These are phyloP conservation scores for Zaprionus ornatus DNA, from an alignment of 1,140 invertebrate species.

Conservation along the genomic window DNA sequence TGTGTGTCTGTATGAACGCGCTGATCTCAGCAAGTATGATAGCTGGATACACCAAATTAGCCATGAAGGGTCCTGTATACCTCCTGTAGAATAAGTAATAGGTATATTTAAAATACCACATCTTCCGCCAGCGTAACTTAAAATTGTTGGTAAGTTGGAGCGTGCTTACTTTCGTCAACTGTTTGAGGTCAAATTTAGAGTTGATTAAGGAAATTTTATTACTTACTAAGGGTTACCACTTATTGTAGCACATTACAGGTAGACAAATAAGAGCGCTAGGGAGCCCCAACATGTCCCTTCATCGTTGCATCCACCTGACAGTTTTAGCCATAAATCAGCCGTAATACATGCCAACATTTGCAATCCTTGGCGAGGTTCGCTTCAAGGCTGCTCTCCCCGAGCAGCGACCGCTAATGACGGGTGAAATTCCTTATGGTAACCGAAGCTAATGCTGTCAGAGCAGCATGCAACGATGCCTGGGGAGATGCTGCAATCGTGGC, in stretches of 20 bases:
- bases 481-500: constrained; percentile 32
- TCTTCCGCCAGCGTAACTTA: not conserved
- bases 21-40: not conserved
- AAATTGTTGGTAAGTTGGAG: rapidly evolving
- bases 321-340: not conserved
- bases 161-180: too few relatives aligned
- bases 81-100: not conserved
- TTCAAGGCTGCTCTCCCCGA: not conserved
- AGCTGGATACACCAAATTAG: not conserved
- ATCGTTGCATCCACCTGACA: not conserved
- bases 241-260: not conserved
- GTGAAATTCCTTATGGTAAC: constrained; percentile 60
- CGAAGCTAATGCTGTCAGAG: constrained; percentile 48
- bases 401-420: constrained; percentile 63
- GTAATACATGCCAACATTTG: not conserved
- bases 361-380: not conserved
- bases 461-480: constrained; percentile 16
- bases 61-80: not conserved
- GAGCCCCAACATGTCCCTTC: not conserved
- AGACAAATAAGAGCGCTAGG: not conserved
- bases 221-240: not conserved
- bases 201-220: too few relatives aligned
- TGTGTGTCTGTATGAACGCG: not conserved
- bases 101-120: not conserved
- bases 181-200: too few relatives aligned